phyloP scores from a whole-genome alignment of 2,888 invertebrate genomes.

The Torymus auratus region DNA sequence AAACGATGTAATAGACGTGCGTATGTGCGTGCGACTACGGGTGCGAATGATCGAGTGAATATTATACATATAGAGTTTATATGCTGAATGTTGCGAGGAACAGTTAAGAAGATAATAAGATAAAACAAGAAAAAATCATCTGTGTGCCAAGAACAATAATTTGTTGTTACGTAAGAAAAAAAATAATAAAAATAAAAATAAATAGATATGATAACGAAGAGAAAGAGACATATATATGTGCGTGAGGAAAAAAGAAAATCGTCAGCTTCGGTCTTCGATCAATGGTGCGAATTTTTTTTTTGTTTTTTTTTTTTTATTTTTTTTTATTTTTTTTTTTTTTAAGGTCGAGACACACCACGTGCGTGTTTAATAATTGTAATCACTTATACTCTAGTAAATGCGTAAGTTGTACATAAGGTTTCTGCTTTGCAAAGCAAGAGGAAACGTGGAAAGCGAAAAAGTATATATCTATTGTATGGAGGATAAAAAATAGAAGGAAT shows the following conservation, averaged over 20 bases:
- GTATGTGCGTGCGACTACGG: conserved; percentile 8
- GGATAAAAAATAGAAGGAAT: conserved; percentile 54
- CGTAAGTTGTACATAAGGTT: conserved; percentile 57
- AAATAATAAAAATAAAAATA: conserved; percentile 20
- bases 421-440: conserved; percentile 49
- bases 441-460: conserved; percentile 41
- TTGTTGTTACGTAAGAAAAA: conserved; percentile 52
- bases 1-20: no score
- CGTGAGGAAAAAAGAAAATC: background rate
- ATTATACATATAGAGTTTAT: conserved; percentile 46
- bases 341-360: conserved; percentile 49
- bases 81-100: conserved; percentile 13
- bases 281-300: conserved; percentile 53
- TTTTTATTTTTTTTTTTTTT: conserved; percentile 13
- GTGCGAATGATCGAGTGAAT: conserved; percentile 45
- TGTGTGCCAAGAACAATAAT: conserved; percentile 61
- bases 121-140: conserved; percentile 52
- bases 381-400: conserved; percentile 54
- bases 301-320: background rate
- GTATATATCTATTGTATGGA: conserved; percentile 56
- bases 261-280: conserved; percentile 52
- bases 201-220: background rate
- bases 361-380: conserved; percentile 54
- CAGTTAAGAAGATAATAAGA: conserved; percentile 5
- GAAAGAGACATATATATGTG: conserved; percentile 1